Evolutionary conservation across 2,888 invertebrate species (phyloP).

Genomic region (Zelleria hepariella): DNA sequence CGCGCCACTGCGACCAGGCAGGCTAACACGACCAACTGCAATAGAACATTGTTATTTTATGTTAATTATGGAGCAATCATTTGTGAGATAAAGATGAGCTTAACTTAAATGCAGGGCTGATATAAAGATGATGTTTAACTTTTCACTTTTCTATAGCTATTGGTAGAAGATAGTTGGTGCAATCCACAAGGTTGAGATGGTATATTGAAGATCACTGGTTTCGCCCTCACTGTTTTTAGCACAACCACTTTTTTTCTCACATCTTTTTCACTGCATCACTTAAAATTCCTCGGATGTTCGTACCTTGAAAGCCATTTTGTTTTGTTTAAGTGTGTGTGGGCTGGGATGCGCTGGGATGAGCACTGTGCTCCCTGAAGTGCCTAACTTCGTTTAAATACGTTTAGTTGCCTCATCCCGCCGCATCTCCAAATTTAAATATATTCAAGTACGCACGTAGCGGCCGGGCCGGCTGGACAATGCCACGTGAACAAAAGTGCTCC

Average conservation of each 20-base stretch:
- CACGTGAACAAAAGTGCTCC: slow-evolving; percentile 56
- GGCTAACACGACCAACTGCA: slow-evolving; percentile 56
- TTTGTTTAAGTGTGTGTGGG: slow-evolving; percentile 43
- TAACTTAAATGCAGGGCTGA: too few species aligned
- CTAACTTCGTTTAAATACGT: slow-evolving; percentile 8
- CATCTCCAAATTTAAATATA: slow-evolving; percentile 72
- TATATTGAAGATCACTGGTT: neutral
- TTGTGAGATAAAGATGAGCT: neutral
- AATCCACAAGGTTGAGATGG: too few species aligned
- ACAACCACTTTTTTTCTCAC: slow-evolving; percentile 18
- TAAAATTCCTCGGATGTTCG: slow-evolving; percentile 30
- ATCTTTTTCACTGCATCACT: slow-evolving; percentile 26
- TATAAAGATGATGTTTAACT: neutral
- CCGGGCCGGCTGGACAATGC: slow-evolving; percentile 62
- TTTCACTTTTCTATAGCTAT: too few species aligned
- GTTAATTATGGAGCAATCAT: neutral
- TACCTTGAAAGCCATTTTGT: slow-evolving; percentile 65
- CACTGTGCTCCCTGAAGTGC: slow-evolving; percentile 53
- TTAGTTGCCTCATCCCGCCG: slow-evolving; percentile 61
- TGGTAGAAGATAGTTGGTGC: too few species aligned
- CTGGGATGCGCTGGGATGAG: slow-evolving; percentile 43
- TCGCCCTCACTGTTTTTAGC: neutral
- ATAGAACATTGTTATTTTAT: slow-evolving; percentile 2
- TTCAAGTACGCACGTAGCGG: slow-evolving; percentile 70
- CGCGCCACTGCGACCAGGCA: slow-evolving; percentile 46